Evolutionary conservation across 2,888 invertebrate genomes (phyloP), one percentile per base, ranked within the genome.

Genomic region (Crematogaster levior): DNA sequence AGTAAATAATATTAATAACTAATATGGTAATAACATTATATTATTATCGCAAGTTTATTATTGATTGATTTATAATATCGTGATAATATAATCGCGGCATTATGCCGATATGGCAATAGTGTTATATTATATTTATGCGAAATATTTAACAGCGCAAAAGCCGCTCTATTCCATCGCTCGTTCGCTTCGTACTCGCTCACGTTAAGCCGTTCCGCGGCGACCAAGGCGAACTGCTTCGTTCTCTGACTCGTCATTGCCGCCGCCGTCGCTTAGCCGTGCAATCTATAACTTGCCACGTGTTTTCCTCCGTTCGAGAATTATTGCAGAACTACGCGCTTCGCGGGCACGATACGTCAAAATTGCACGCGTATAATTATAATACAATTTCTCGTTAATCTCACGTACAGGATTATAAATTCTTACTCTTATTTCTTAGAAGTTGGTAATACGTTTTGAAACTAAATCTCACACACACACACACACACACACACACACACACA

Each of bases 151-250:
- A 74, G 75, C 37, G 53, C 51, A 56, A 37, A 46, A 53, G 30
- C 21, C 51, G 43, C 34, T 40, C 24, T 43, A 53, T 72, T 37
- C 40, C 40, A 48, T 37, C 27, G 7, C 30, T 37, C 58, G 65
- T 18, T 63, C 34, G n/a, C 37, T 40, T 27, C 24, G 53, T 24
- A 12, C 24, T 74, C 75, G 56, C n/a, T 34, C 56, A 30, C 30
- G 34, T 40, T 66, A 58, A 73, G 65, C 27, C 34, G 68, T 81
- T 53, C 34, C 53, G 48, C 77, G 53, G 68, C 81, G 84, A 43
- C 84, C 86, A 89, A 89, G 87, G 85, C 85, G 85, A 90, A 90
- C 90, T 82, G 85, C 82, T 89, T 87, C 83, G 87, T 75, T 89
- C 86, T 83, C 80, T 30, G 66, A 84, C 85, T 85, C 84, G 83